These are phyloP conservation scores for Acanthosepion lycidas DNA, from an alignment of 2,888 invertebrate genomes.

Conservation along the genomic window DNA sequence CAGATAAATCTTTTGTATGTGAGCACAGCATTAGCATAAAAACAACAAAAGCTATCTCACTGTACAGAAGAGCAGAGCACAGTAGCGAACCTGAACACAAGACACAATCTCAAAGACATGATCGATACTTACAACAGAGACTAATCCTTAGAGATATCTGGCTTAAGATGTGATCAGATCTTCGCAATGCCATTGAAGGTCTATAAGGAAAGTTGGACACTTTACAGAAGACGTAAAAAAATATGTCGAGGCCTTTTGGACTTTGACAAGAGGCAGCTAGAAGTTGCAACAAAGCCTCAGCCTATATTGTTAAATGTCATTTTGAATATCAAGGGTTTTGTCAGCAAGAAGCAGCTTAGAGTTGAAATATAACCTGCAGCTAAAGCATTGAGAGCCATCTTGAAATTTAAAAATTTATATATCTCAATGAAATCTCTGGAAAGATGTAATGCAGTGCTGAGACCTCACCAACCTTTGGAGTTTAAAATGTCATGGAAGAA, in stretches of 20 bases:
- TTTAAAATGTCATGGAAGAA: background rate
- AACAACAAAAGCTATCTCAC: background rate
- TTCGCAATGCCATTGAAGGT: background rate
- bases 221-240: background rate
- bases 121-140: background rate
- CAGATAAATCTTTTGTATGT: background rate
- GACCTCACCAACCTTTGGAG: background rate
- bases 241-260: background rate
- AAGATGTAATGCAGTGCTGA: background rate
- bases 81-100: background rate
- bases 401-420: too few species aligned
- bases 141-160: background rate
- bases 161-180: background rate
- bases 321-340: background rate
- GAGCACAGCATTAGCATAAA: background rate
- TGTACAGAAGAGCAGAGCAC: background rate
- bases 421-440: background rate
- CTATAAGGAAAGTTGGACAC: background rate
- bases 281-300: background rate
- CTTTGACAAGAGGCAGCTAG: background rate
- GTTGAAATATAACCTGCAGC: background rate
- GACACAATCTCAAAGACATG: background rate
- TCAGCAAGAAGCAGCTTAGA: background rate
- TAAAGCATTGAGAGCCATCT: background rate
- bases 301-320: background rate